Evolutionary conservation across 2,797 vertebrate species (phyloP).

Genomic region (Enteromius anoplus): DNA sequence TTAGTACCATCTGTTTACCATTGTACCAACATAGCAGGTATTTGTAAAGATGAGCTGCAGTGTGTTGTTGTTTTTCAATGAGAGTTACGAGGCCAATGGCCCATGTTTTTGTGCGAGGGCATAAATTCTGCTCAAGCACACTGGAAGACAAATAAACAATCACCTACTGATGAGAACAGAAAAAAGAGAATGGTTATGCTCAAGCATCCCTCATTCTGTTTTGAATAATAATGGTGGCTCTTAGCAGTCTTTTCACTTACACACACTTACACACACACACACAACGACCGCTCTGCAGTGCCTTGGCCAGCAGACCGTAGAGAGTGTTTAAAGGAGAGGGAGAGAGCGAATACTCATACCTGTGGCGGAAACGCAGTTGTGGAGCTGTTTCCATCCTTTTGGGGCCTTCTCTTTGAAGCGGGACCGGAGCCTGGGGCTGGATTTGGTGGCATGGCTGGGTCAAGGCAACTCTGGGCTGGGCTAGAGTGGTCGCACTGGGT

Average conservation of each 20-base stretch:
- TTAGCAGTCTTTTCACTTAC: constrained; percentile 14
- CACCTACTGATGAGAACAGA: constrained; percentile 6
- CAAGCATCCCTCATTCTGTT: not conserved
- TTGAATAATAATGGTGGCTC: not conserved
- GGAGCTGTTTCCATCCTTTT: constrained; percentile 51
- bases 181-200: not conserved
- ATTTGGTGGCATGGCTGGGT: constrained; percentile 56
- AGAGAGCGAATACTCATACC: constrained; percentile 25
- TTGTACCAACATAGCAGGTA: not conserved
- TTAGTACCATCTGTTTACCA: not conserved
- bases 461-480: constrained; percentile 69
- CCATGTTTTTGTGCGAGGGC: constrained; percentile 3
- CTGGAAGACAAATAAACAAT: constrained; percentile 1
- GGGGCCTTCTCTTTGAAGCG: constrained; percentile 8
- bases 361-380: constrained; percentile 57
- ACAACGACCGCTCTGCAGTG: constrained; percentile 38
- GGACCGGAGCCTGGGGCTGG: constrained; percentile 55
- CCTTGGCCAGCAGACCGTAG: constrained; percentile 9
- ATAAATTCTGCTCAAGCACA: constrained; percentile 3
- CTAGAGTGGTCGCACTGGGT: constrained; percentile 83
- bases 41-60: constrained; percentile 23
- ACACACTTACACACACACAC: constrained; percentile 10
- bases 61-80: constrained; percentile 23
- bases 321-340: constrained; percentile 2
- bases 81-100: constrained; percentile 6